A percentile compares a stretch with the other conserved stretches of the same genome.
These are phyloP conservation scores for Holacanthus passer DNA, from an alignment of 2,113 vertebrate genomes.

Conservation along the genomic window DNA sequence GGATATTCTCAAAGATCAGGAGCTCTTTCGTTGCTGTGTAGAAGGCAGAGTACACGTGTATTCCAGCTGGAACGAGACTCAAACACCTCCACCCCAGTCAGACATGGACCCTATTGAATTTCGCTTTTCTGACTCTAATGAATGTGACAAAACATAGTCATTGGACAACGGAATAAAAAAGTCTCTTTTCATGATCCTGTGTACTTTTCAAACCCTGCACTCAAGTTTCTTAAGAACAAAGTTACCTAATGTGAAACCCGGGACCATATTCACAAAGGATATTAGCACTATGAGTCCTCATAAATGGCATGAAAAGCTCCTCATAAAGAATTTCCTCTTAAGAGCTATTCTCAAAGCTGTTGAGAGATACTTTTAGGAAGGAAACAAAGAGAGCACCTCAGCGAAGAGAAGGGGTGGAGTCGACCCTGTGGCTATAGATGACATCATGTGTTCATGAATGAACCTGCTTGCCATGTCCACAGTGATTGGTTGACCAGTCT, in stretches of 20 bases:
- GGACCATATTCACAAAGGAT: not conserved
- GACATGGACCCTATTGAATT: not conserved
- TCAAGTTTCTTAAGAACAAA: not conserved
- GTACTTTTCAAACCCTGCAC: not conserved
- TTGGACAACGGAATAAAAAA: not conserved
- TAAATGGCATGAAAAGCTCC: not conserved
- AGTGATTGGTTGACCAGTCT: no score
- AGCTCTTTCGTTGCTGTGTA: constrained; percentile 2
- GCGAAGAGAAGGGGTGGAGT: no score
- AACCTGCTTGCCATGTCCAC: no score
- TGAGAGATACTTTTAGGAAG: not conserved
- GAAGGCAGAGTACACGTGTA: not conserved
- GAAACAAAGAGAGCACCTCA: not conserved
- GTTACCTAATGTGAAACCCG: not conserved
- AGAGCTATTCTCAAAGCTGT: not conserved
- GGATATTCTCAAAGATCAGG: constrained; percentile 7
- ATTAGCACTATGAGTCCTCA: not conserved
- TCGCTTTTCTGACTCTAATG: not conserved
- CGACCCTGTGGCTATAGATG: no score
- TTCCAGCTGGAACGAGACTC: not conserved
- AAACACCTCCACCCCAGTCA: not conserved
- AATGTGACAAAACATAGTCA: not conserved
- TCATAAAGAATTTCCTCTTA: not conserved
- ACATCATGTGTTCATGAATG: no score
- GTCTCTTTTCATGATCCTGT: not conserved